phyloP scores from a whole-genome alignment of 2,113 vertebrate genomes.

The Ahaetulla prasina region DNA sequence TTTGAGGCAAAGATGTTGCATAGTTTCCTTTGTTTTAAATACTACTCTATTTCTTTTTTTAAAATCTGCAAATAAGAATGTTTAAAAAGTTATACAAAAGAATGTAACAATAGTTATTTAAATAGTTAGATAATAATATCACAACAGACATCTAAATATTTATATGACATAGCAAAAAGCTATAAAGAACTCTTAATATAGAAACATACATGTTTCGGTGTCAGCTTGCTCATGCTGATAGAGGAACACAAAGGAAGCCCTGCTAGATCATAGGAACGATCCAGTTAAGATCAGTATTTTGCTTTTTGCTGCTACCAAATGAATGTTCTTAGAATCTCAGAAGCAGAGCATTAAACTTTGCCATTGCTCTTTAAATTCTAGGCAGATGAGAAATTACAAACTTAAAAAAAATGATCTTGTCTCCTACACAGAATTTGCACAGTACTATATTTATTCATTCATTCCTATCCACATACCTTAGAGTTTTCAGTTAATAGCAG shows the following conservation, averaged over 20 bases:
- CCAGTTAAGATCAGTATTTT: neutral
- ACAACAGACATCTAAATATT: neutral
- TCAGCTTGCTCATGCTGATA: neutral
- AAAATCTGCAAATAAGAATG: neutral
- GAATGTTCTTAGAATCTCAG: neutral
- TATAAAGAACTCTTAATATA: neutral
- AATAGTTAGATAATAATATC: neutral
- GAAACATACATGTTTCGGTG: neutral
- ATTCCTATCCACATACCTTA: neutral
- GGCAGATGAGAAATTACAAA: neutral
- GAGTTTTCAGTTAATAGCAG: neutral
- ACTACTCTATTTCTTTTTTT: neutral
- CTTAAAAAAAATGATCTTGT: neutral
- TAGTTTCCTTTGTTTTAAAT: neutral
- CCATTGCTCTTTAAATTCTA: neutral
- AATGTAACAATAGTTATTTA: conserved; percentile 32
- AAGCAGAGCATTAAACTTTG: neutral
- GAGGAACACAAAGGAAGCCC: neutral
- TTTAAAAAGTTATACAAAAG: neutral
- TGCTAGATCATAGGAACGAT: neutral
- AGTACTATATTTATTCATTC: neutral
- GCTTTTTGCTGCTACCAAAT: neutral
- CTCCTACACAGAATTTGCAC: neutral
- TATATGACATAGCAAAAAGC: neutral
- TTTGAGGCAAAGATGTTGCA: neutral